phyloP scores from a whole-genome alignment of 2,113 vertebrate genomes.

The Chelonoidis abingdonii region DNA sequence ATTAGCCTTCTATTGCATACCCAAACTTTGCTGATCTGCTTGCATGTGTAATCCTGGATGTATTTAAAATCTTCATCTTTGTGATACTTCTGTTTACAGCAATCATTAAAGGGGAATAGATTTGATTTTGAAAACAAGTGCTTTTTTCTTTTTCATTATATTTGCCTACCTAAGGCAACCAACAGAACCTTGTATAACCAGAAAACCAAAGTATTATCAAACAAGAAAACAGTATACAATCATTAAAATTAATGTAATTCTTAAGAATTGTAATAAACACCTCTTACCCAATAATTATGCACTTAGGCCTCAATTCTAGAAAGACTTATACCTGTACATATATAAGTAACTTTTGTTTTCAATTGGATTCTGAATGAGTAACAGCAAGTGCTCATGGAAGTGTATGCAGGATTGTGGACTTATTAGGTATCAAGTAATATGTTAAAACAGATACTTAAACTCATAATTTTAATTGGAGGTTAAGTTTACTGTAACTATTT shows the following conservation, averaged over 20 bases:
- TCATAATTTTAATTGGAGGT: too few relatives aligned
- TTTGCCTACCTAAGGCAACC: too few relatives aligned
- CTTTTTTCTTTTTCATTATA: too few relatives aligned
- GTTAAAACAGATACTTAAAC: background rate
- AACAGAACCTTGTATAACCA: too few relatives aligned
- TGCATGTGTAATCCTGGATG: background rate
- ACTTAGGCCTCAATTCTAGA: background rate
- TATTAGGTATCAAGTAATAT: background rate
- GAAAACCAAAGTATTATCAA: background rate
- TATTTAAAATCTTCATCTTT: background rate
- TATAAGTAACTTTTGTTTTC: background rate
- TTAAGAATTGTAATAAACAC: background rate
- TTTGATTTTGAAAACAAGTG: too few relatives aligned
- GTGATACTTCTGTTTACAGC: too few relatives aligned
- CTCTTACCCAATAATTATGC: background rate
- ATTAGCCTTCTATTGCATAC: background rate
- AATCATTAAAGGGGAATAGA: too few relatives aligned
- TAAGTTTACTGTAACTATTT: too few relatives aligned
- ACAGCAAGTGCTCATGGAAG: background rate
- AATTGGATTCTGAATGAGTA: background rate
- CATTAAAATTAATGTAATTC: background rate
- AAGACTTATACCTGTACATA: background rate
- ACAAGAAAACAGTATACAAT: background rate
- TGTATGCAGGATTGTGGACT: background rate
- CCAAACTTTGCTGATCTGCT: background rate